Percentiles rank a stretch among this genome's conserved stretches.
Evolutionary conservation across 1,140 invertebrate genomes (phyloP).

Genomic region (Protaetia brevitarsis): DNA sequence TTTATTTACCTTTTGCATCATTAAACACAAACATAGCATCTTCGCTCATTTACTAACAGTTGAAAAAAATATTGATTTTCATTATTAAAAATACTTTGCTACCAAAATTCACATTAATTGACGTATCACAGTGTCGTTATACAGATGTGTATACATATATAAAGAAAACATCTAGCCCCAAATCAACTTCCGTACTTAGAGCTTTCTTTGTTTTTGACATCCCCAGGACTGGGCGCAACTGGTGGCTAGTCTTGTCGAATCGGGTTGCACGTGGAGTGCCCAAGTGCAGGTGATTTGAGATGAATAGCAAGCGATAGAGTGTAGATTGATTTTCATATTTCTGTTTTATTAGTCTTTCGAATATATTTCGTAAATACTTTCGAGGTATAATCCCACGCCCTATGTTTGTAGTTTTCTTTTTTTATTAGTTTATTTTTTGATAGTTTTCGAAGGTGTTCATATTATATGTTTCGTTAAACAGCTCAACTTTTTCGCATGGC

Average conservation of each 20-base stretch:
- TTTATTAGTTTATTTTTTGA: too few relatives aligned
- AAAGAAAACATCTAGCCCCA: too few relatives aligned
- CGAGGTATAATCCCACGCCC: constrained; percentile 1
- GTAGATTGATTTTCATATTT: not conserved
- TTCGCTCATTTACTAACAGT: too few relatives aligned
- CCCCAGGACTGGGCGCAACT: constrained; percentile 76
- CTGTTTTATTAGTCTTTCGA: not conserved
- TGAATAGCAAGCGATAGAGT: not conserved
- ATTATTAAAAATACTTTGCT: too few relatives aligned
- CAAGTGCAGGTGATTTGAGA: constrained; percentile 66
- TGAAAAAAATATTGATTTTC: too few relatives aligned
- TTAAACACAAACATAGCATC: too few relatives aligned
- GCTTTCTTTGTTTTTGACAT: constrained; percentile 44
- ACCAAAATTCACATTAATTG: too few relatives aligned
- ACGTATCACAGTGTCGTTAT: too few relatives aligned
- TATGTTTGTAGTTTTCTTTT: not conserved
- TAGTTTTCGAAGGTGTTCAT: not conserved
- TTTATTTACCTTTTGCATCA: too few relatives aligned
- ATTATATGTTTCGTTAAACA: constrained; percentile 38
- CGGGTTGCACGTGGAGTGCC: constrained; percentile 70
- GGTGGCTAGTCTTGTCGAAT: constrained; percentile 75
- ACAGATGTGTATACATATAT: too few relatives aligned
- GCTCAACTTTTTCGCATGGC: constrained; percentile 36
- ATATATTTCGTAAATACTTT: not conserved
- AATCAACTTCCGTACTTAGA: too few relatives aligned